Base-by-base conservation (phyloP, 1,140 invertebrate species). In the Belonocnema kinseyi region DNA sequence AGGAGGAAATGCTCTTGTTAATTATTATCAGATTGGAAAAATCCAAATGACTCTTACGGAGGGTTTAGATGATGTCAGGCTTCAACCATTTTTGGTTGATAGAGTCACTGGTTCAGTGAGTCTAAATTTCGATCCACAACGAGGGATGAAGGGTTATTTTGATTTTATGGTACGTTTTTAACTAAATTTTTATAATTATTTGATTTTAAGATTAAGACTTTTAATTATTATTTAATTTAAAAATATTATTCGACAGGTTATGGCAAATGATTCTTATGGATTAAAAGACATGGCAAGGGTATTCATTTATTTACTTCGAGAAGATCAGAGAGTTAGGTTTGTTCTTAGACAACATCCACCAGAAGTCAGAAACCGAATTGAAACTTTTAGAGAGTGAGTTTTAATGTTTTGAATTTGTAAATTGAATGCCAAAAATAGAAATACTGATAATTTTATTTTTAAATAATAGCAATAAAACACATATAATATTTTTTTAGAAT, bases 111-210 rank as follows among this genome's bases (percentile, higher is more conserved):
- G 98, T 2, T 95, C 94, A 2, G 94, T 99, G 5, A 94, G 94
- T 71, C 92, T 99, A 1, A 98, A 98, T 91, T 99, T 98, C 88
- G 97, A 98, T 91, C 98, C 98, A 17, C 97, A 98, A 86, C 96
- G 96, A 85, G 96, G 96, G 73, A 98, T 99, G 98, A 98, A 98
- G 89, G 98, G 98, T 72, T 98, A 98, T 88, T 99, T 99, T 90
- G 96, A 98, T 87, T 98, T 99, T 85, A 95, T 95, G 92, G 95
- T 96, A 86, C 82, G 83, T 61, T 74, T 58, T 74, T 19, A 51
- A 7, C 10, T 8, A 46, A 46, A 46, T 0, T 46, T 11, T 71
- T 21, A 0, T 52, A 12, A 21, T 73, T 12, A 58, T 58, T 17
- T 16, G 33, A 73, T 71, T 76, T 74, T 33, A 10, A 40, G 77